Base-by-base conservation (phyloP, 2,888 invertebrate species). In the Pyrochroa serraticornis region DNA sequence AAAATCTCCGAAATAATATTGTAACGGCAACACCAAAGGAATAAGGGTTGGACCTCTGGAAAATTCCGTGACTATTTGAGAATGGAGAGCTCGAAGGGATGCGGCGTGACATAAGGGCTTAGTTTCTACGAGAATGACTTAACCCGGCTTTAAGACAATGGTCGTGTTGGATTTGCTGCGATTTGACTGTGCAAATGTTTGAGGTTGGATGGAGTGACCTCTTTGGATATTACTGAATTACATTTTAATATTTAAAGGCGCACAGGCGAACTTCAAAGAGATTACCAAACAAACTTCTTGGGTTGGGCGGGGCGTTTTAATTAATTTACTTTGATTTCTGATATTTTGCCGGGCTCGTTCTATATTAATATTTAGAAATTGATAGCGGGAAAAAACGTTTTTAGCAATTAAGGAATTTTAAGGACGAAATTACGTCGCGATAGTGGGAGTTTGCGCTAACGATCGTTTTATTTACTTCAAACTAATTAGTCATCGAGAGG, bases 161-260 rank as follows among this genome's bases (percentile, higher is more conserved):
- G 68, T 67, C 60, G 58, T 70, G 67, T 68, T 55, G 66, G 68
- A 65, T 67, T 68, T 66, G 60, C 60, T 58, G 59, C 60, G 68
- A 67, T 62, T 67, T 66, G 60, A 61, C 62, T 64, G 57, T 60
- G 66, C 54, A 58, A 63, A 68, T 67, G 66, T 66, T 68, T 64
- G 67, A 61, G 68, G 69, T 69, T 65, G 58, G 46, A 58, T 55
- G 63, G 60, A 58, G 48, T 54, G 51, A 58, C 54, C 54, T 48
- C 35, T 57, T 53, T 53, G 57, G 47, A 48, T 43, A 56, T 53
- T 59, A 48, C 39, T 50, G 35, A 49, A 56, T 56, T 47, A 13
- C 41, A 14, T 46, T 53, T 53, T 47, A 53, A 53, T 47, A 53
- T 41, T 53, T 41, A 47, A 53, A 35, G n/a, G 10, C 36, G 36